Evolutionary conservation across 2,797 vertebrate genomes (phyloP).

Genomic region (Momotus momota): DNA sequence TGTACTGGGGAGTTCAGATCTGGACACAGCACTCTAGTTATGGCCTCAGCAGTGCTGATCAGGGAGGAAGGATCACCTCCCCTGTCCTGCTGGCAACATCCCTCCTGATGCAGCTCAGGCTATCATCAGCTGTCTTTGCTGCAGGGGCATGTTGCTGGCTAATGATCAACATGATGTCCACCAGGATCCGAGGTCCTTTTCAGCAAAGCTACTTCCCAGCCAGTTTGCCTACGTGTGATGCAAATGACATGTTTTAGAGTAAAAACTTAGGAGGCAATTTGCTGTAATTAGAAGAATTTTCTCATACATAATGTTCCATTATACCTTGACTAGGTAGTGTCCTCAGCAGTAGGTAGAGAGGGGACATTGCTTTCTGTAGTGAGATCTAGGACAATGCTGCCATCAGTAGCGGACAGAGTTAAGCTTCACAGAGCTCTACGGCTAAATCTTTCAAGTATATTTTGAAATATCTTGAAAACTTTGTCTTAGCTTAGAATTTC

Average conservation of each 20-base stretch:
- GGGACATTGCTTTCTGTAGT: background rate
- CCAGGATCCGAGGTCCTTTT: background rate
- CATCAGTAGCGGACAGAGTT: background rate
- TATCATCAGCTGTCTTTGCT: background rate
- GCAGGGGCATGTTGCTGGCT: background rate
- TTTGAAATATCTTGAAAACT: conserved; percentile 39
- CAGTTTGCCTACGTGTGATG: background rate
- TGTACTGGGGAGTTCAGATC: background rate
- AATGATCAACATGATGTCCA: background rate
- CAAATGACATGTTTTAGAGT: background rate
- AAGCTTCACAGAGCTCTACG: background rate
- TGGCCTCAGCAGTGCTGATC: background rate
- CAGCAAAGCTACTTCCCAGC: background rate
- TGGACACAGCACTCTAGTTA: background rate
- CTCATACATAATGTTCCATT: background rate
- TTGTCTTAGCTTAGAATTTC: conserved; percentile 51
- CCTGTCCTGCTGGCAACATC: background rate
- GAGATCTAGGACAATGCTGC: background rate
- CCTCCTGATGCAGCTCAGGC: background rate
- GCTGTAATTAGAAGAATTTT: background rate
- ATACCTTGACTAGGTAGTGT: background rate
- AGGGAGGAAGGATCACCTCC: background rate
- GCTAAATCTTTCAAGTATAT: background rate
- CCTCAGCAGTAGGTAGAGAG: background rate
- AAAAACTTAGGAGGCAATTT: background rate